A percentile compares a stretch with the other conserved stretches of the same genome.
Evolutionary conservation across 2,888 invertebrate species (phyloP).

Genomic region (Oscheius onirici): DNA sequence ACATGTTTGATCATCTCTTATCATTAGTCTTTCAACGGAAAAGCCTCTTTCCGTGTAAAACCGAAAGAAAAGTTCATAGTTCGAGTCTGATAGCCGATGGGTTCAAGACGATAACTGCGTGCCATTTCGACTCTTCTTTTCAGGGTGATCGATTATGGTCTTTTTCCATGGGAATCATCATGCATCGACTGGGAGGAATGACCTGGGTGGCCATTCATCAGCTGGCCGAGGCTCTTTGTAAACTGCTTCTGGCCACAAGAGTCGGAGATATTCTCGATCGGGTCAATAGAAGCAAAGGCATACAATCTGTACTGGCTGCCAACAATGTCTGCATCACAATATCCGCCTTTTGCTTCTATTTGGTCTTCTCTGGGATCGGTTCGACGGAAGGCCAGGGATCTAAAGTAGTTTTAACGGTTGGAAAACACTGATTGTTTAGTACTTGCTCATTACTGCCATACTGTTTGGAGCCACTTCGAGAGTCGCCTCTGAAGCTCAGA

Average conservation of each 20-base stretch:
- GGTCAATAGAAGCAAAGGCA: slow-evolving; percentile 34
- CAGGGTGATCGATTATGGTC: slow-evolving; percentile 61
- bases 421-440: slow-evolving; percentile 26
- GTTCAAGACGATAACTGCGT: background rate
- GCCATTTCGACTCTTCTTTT: slow-evolving; percentile 13
- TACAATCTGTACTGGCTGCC: slow-evolving; percentile 34
- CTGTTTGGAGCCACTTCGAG: slow-evolving; percentile 44
- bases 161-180: slow-evolving; percentile 55
- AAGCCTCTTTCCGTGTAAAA: background rate
- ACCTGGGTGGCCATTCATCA: slow-evolving; percentile 57
- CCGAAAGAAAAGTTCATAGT: slow-evolving; percentile 5
- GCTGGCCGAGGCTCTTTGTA: slow-evolving; percentile 44
- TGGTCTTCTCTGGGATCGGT: slow-evolving; percentile 15
- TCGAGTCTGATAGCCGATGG: slow-evolving; percentile 2
- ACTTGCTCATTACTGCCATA: slow-evolving; percentile 36
- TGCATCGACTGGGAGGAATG: slow-evolving; percentile 53
- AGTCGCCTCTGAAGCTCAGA: slow-evolving; percentile 63
- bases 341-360: slow-evolving; percentile 42
- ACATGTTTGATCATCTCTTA: background rate
- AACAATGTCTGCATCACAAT: slow-evolving; percentile 57
- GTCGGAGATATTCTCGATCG: slow-evolving; percentile 40
- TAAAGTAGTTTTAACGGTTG: too few species aligned
- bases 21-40: background rate
- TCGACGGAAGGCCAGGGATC: background rate
- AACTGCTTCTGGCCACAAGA: slow-evolving; percentile 34